Conservation (phyloP, 2,797 vertebrate genomes). For the Notolabrus celidotus region DNA sequence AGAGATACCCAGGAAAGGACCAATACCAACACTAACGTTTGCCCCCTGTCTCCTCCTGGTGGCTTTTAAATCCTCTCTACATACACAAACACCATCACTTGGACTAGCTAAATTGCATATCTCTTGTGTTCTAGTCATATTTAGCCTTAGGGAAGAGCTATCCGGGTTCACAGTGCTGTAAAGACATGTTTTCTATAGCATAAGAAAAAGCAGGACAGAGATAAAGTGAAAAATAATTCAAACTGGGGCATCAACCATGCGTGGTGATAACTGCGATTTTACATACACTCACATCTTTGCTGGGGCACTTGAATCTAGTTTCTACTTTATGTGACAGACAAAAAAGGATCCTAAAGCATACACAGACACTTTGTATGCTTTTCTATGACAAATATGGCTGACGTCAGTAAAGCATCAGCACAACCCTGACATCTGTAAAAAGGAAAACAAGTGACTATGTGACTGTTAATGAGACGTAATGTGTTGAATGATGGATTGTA, state of each 20-base stretch:
- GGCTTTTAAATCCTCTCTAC: conserved; percentile 12
- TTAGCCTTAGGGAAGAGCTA: conserved; percentile 26
- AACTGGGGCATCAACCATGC: conserved; percentile 9
- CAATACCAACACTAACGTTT: conserved; percentile 14
- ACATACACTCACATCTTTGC: conserved; percentile 13
- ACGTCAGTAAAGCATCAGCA: conserved; percentile 3
- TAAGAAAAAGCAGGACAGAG: conserved; percentile 9
- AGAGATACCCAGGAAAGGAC: conserved; percentile 9
- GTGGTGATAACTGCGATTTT: conserved; percentile 18
- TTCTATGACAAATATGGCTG: conserved; percentile 42
- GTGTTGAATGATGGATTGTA: too few relatives aligned
- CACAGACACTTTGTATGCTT: too few relatives aligned
- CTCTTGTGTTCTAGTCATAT: conserved; percentile 41
- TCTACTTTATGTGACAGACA: conserved; percentile 18
- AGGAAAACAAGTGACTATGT: too few relatives aligned
- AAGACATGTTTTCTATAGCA: conserved; percentile 12
- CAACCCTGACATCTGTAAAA: too few relatives aligned
- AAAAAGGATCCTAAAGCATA: conserved; percentile 2
- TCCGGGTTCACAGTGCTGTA: conserved; percentile 36
- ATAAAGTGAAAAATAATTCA: conserved; percentile 10
- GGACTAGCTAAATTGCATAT: conserved; percentile 16
- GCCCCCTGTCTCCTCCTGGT: conserved; percentile 1
- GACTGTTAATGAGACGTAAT: too few relatives aligned
- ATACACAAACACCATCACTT: conserved; percentile 21
- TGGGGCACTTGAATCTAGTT: too few relatives aligned